Base-by-base conservation (phyloP, 2,113 vertebrate species). In the Epinephelus fuscoguttatus region DNA sequence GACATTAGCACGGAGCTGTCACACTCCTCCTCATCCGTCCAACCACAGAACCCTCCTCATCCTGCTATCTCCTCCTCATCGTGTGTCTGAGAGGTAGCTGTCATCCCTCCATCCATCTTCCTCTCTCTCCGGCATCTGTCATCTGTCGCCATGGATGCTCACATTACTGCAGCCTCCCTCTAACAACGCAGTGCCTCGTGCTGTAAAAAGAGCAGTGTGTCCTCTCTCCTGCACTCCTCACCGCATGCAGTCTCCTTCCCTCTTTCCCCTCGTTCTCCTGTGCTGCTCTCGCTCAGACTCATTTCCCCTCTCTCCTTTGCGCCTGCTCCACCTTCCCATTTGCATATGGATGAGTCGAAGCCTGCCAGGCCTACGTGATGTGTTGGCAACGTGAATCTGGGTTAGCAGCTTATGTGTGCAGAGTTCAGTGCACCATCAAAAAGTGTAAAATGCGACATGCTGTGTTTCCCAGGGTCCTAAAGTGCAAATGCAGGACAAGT, bases 341-440 rank as follows among this genome's bases (percentile, higher is more conserved):
- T 91, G 80, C 90, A 90, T 91, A 89, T 89, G 87, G 81, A 91
- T 89, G 88, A 92, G 72, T 53, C 13, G 3, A 75, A 86, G 68
- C 33, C 68, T 88, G 82, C 85, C 67, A 84, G 80, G 73, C 70
- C 84, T 45, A 70, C 6, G 19, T 75, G 67, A 78, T 62, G 7
- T 81, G 64, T 70, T 86, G 61, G 76, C 78, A 84, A 30, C 42
- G 57, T 74, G 63, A 49, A 67, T 70, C 67, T 82, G 70, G 82
- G 76, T 76, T 52, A 3, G 13, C 25, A 45, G 55, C 33, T 49
- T 76, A 47, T 76, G 25, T 70, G 52, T 45, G 17, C 33, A 33
- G 53, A 78, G 30, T 69, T 73, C 21, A 67, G 55, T 83, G 57
- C 67, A 75, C 37, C 40, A 57, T 55, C 70, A 63, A 11, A 77